Percentiles rank a stretch among this genome's conserved stretches.
Evolutionary conservation across 2,113 vertebrate genomes (phyloP).

Genomic region (Prunella himalayana): DNA sequence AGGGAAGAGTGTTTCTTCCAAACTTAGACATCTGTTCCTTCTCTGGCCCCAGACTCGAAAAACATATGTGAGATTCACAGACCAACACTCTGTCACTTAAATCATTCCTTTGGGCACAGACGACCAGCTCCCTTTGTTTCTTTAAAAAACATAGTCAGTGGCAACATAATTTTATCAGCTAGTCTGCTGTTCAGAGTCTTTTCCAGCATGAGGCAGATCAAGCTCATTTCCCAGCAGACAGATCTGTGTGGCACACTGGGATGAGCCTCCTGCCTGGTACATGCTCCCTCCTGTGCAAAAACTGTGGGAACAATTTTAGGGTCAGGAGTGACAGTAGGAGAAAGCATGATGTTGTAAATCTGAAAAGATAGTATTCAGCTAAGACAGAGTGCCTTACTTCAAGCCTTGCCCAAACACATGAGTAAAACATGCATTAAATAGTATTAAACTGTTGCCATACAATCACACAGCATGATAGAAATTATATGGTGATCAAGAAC

Average conservation of each 20-base stretch:
- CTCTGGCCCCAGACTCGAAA: background rate
- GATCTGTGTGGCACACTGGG: accelerated
- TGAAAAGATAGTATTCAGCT: background rate
- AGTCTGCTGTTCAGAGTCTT: background rate
- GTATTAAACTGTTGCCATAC: background rate
- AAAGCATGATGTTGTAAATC: background rate
- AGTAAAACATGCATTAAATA: background rate
- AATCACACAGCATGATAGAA: background rate
- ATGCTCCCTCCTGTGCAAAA: background rate
- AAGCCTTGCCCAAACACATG: background rate
- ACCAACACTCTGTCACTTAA: background rate
- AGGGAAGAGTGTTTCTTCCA: background rate
- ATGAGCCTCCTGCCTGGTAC: background rate
- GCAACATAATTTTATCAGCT: background rate
- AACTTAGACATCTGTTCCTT: slow-evolving; percentile 11
- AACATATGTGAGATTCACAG: slow-evolving; percentile 4
- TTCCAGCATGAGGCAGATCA: background rate
- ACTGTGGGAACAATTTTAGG: background rate
- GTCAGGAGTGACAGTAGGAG: background rate
- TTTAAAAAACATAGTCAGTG: background rate
- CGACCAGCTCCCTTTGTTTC: background rate
- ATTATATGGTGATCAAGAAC: accelerated
- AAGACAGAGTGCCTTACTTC: background rate
- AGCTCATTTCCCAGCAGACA: background rate
- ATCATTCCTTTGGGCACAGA: background rate